Base-by-base conservation (phyloP, 2,113 vertebrate species). In the Petromus typicus region DNA sequence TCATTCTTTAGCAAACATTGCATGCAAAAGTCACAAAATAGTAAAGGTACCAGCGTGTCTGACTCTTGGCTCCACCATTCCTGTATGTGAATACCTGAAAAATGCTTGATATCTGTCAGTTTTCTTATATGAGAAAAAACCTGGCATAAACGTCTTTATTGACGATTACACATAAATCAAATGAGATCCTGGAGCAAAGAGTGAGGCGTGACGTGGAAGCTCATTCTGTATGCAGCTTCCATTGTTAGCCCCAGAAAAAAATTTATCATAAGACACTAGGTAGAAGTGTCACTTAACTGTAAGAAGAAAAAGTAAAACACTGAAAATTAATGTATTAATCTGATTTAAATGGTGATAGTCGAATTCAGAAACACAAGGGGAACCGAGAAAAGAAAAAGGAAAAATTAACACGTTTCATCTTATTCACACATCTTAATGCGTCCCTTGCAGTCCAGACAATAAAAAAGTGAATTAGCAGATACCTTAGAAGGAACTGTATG, bases 311-410 rank as follows among this genome's bases (percentile, higher is more conserved):
- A 92, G 37, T 45, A 90, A 61, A 69, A 71, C 40, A 43, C 48
- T 71, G 34, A 8, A 66, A 84, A 76, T 69, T 48, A 93, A 10
- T 25, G 30, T 51, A 43, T 25, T 25, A 7, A n/a, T 40, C 30
- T 79, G 75, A 90, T 87, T 79, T 67, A 11, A 56, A 45, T 66
- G 20, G 63, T 1, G 3, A n/a, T 3, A 59, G 16, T 86, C 48
- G 0, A 54, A 71, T 27, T 51, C 71, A 66, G 43, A 96, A 90
- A 30, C 27, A 43, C 40, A 89, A 78, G 30, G 10, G 20, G 51
- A 86, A 61, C 22, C 32, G 17, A 89, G 89, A 89, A 90, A 93
- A 91, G 86, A 67, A 90, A 76, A 95, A 83, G 90, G 34, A 40
- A 56, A 88, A 85, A 92, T 84, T 59, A 84, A 6, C 25, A 54